Evolutionary conservation across 2,113 vertebrate species (phyloP), one percentile per base, ranked within the genome.

Genomic region (Turdus rufiventris): DNA sequence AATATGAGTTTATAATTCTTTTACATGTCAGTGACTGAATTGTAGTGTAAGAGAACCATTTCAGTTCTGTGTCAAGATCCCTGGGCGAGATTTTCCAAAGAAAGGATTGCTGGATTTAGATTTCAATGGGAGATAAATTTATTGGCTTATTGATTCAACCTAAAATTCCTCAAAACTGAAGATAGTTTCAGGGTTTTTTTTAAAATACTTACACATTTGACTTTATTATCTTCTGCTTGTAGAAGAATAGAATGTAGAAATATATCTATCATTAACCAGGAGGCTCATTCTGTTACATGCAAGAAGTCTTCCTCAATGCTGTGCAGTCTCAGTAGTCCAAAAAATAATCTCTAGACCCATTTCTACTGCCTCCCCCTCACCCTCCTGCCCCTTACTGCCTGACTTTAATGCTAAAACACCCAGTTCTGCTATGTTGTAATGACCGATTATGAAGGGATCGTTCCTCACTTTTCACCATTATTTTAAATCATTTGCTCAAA

Each of bases 311-410:
- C 68, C n/a, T 60, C 25, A 53, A 31, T 45, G 16, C 18, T 48
- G 0, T 18, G 5, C 3, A 50, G 13, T 29, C 15, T 87, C 60
- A 29, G 70, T 14, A 53, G 28, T 28, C 28, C 50, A 74, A 36
- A 65, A 83, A 81, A 62, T 29, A 47, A 7, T 19, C 9, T 47
- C 40, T 36, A 29, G 33, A 11, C 6, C 10, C 5, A 34, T 84
- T 80, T 76, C 40, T 68, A 26, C 29, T 51, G 17, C 33, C 3
- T 85, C 14, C 5, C 18, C 2, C n/a, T 45, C 9, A 47, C 5
- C 4, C 3, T 18, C 1, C 2, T 3, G 4, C 8, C 10, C 3
- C 7, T 5, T 14, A 2, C 5, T 2, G 9, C 11, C 14, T 4
- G 2, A 63, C 0, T 1, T 53, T 13, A 63, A 9, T 50, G 8